Percentiles rank a stretch among this genome's conserved stretches.
These are phyloP conservation scores for Edolisoma coerulescens DNA, from an alignment of 2,113 vertebrate genomes.

Conservation along the genomic window DNA sequence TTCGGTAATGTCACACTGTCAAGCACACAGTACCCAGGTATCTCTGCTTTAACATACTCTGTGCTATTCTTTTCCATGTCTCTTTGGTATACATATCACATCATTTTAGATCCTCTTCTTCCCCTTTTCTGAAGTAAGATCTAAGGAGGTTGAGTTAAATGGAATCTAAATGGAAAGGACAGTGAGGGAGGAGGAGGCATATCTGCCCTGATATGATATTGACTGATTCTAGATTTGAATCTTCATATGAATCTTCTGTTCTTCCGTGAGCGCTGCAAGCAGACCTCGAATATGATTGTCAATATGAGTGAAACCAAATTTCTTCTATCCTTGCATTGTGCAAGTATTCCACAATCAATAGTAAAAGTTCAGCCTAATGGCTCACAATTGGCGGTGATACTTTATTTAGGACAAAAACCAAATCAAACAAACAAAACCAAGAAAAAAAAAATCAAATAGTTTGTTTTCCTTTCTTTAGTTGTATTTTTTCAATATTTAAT, in stretches of 20 bases:
- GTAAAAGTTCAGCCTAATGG: background rate
- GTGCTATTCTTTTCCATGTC: background rate
- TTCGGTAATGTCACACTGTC: background rate
- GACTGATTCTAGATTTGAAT: background rate
- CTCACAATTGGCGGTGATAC: background rate
- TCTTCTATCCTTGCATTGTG: background rate
- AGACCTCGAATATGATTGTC: background rate
- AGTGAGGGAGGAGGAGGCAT: background rate
- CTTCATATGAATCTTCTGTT: background rate
- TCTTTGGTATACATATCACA: background rate
- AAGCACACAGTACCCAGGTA: background rate
- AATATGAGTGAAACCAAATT: background rate
- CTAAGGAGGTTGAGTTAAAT: background rate
- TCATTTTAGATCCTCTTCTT: background rate
- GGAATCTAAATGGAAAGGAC: background rate
- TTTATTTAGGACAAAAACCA: background rate
- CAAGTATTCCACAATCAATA: background rate
- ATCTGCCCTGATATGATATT: too few relatives aligned
- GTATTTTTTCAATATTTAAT: background rate
- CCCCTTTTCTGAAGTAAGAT: background rate
- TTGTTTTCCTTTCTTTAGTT: background rate
- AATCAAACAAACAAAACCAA: background rate
- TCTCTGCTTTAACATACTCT: background rate
- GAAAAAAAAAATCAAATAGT: rapidly evolving
- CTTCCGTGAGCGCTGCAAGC: background rate